A percentile compares a stretch with the other conserved stretches of the same genome.
Conservation (phyloP, 2,888 invertebrate genomes). For the Drosophila barbarae region DNA sequence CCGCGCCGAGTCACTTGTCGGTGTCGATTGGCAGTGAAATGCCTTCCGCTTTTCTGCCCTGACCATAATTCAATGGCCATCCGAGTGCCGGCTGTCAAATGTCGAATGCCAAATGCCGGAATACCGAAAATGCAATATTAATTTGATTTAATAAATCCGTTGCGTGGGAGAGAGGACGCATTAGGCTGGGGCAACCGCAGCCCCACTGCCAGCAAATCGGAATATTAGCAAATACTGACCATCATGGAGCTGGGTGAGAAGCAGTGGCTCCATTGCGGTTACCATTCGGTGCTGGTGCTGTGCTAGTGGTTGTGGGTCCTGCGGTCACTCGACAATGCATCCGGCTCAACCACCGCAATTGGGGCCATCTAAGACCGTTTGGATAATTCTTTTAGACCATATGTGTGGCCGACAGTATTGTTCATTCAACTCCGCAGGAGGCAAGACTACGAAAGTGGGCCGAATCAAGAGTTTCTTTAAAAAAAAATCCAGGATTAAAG, state of each 20-base stretch:
- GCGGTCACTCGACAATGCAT: constrained; percentile 22
- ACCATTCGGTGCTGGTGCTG: constrained; percentile 27
- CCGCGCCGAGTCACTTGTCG: constrained; percentile 14
- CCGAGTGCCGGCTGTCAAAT: constrained; percentile 5
- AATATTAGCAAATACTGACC: constrained; percentile 1
- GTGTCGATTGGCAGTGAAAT: constrained; percentile 4
- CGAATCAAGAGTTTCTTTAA: neutral
- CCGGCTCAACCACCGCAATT: constrained; percentile 23
- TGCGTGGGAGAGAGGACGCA: constrained; percentile 12
- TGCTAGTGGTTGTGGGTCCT: constrained; percentile 25
- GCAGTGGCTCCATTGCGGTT: constrained; percentile 34
- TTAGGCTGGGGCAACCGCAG: constrained; percentile 21
- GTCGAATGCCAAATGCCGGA: constrained; percentile 11
- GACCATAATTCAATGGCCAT: constrained; percentile 7
- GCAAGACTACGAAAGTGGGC: no score
- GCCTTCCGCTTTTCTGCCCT: neutral
- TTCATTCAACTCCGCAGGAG: neutral
- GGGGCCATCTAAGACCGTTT: constrained; percentile 17
- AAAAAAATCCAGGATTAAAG: neutral
- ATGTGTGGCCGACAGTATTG: neutral
- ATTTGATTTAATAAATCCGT: constrained; percentile 44
- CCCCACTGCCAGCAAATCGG: neutral
- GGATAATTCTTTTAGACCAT: constrained; percentile 10
- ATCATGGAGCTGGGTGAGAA: constrained; percentile 6
- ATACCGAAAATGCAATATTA: constrained; percentile 22